Base-by-base conservation (phyloP, 1,140 invertebrate species). In the Drosophila azteca region DNA sequence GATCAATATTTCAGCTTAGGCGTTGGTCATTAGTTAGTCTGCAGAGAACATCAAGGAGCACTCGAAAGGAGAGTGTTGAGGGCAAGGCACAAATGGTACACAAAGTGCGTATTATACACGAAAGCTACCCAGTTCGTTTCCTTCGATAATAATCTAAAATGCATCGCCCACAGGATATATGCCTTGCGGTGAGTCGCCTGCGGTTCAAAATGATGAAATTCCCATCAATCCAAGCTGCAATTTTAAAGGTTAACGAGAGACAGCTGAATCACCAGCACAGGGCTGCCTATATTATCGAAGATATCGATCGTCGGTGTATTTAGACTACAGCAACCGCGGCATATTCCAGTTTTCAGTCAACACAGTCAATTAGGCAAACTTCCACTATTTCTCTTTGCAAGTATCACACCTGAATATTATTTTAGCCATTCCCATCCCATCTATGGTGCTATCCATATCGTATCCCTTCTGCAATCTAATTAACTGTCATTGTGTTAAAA, bases 401-500 rank as follows among this genome's bases (percentile, higher is more conserved):
- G 66, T 76, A 71, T 84, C 70, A 79, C 77, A 87, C 68, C 68
- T 67, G 77, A 65, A 69, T 57, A 71, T 48, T 59, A 15, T 45
- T 48, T 26, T 41, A 50, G 59, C 58, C 63, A 72, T 76, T 55
- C 11, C 9, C 11, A 39, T 11, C 35, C 67, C 44, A 58, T 69
- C 51, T 31, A 31, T 31, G 3, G 45, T 52, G 51, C 45, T 58
- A 69, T 69, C 77, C 61, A 64, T 67, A 69, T 77, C 59, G 67
- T 70, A 70, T 77, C 59, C 81, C 77, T 73, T 58, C 26, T 35
- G 61, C 81, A 85, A 85, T 87, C 81, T 87, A 85, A 87, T 87
- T 87, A 87, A 87, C 82, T 87, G 82, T 87, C 82, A 87, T 87
- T 87, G 82, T 87, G 83, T 88, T 87, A 87, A 87, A 87, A 87